These are phyloP conservation scores for Pocillopora damicornis DNA, from an alignment of 64 coral and sea anemone genomes.

Conservation along the genomic window DNA sequence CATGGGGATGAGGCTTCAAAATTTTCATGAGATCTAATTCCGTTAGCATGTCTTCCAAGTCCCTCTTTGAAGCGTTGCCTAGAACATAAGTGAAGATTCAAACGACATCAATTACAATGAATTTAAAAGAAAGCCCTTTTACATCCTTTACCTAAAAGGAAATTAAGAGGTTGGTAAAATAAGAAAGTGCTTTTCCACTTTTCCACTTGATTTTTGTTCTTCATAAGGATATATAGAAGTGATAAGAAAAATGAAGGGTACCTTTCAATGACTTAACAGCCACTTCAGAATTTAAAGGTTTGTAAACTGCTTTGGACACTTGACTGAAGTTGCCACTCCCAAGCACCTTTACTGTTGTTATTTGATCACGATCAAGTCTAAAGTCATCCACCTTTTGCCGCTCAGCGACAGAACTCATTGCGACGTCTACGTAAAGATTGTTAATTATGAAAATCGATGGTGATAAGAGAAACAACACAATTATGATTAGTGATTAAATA, in stretches of 20 bases:
- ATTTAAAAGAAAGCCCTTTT: too few relatives aligned
- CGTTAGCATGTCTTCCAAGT: slow-evolving; percentile 23
- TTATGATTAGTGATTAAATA: too few relatives aligned
- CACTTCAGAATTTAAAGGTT: not conserved
- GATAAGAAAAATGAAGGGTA: not conserved
- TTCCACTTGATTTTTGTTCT: too few relatives aligned
- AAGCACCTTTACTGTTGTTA: not conserved
- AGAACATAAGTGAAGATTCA: not conserved
- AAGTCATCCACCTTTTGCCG: not conserved
- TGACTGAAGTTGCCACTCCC: not conserved
- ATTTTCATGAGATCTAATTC: slow-evolving; percentile 35
- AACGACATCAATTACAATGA: too few relatives aligned
- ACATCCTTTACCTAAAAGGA: too few relatives aligned
- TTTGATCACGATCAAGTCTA: not conserved
- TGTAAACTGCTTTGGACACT: not conserved
- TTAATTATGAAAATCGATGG: too few relatives aligned
- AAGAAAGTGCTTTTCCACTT: too few relatives aligned
- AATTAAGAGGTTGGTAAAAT: too few relatives aligned
- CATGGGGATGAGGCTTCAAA: slow-evolving; percentile 31
- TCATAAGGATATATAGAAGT: too few relatives aligned
- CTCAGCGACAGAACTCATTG: not conserved
- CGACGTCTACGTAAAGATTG: not conserved
- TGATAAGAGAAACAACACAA: too few relatives aligned
- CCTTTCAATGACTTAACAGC: not conserved
- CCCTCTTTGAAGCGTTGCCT: slow-evolving; percentile 1